Conservation (phyloP, 2,888 invertebrate species). For the Drosophila planitibia region DNA sequence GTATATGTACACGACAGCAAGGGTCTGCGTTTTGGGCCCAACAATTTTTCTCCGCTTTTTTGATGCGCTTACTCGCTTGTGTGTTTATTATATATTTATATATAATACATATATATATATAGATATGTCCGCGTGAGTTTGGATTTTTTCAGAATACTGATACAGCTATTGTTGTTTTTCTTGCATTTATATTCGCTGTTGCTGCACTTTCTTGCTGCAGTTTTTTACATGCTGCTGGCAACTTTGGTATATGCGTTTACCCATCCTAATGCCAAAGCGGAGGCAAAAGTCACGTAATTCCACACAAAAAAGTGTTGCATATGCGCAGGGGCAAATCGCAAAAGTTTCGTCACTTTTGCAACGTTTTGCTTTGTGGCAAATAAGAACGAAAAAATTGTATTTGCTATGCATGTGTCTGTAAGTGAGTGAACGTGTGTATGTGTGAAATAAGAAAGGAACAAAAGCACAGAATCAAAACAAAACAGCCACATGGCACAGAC, state of each 20-base stretch:
- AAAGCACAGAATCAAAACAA: constrained; percentile 73
- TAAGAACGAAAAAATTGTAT: constrained; percentile 80
- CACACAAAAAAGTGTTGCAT: constrained; percentile 58
- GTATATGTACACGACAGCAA: constrained; percentile 1
- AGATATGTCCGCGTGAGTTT: constrained; percentile 10
- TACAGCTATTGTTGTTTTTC: constrained; percentile 41
- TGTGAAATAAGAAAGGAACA: constrained; percentile 32
- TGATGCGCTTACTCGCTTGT: constrained; percentile 42
- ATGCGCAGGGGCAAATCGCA: constrained; percentile 58
- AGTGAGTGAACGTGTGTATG: constrained; percentile 16
- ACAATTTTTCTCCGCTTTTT: constrained; percentile 67
- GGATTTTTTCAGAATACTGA: constrained; percentile 37
- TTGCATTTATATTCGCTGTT: constrained; percentile 6
- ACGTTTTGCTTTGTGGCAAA: constrained; percentile 47
- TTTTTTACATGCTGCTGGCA: constrained; percentile 13
- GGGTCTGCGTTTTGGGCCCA: constrained; percentile 14
- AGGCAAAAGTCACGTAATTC: constrained; percentile 8
- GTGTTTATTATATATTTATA: background rate
- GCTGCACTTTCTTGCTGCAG: constrained; percentile 12
- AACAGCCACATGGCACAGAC: constrained; percentile 65
- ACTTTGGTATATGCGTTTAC: constrained; percentile 12
- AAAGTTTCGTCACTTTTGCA: constrained; percentile 51
- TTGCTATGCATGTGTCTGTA: constrained; percentile 39
- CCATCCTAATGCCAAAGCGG: constrained; percentile 9
- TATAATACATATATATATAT: background rate